Evolutionary conservation across 2,888 invertebrate genomes (phyloP), one percentile per base, ranked within the genome.

Genomic region (Microctonus aethiopoides): DNA sequence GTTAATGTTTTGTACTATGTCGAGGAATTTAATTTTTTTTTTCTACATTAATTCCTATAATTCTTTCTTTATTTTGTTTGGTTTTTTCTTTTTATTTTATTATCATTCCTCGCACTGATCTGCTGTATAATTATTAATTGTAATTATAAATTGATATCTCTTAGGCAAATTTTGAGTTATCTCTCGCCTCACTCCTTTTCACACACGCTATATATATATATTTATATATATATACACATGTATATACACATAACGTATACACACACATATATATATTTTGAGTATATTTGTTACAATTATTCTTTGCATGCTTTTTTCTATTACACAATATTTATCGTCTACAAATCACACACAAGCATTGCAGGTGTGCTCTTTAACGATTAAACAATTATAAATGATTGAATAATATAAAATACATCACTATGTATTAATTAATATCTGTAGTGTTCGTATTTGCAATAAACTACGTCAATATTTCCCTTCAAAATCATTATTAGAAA

Each of bases 1-100:
- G n/a, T 62, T 16, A 36, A 57, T 59, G 41, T 51, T 74, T 72
- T 66, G 67, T 71, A 70, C 64, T 72, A 68, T 69, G 59, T 69
- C 54, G 70, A 67, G 67, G 59, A 65, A 62, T 64, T 20, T 68
- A 51, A 7, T 7, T 52, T 72, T 67, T 67, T 36, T 70, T 34
- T 66, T n/a, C n/a, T n/a, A n/a, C n/a, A n/a, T n/a, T n/a, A n/a
- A 61, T 66, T 32, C 32, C 36, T 63, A 60, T 51, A 51, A 51
- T 70, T 67, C 34, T n/a, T n/a, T n/a, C n/a, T n/a, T n/a, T n/a
- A 26, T 26, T 34, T 62, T 59, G n/a, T 20, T 72, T 66, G 56
- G 52, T 52, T 59, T 16, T 68, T 34, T 60, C 60, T 59, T 61
- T 46, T 69, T 54, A n/a, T n/a, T n/a, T 54, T 67, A 52, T 51